Evolutionary conservation across 1,140 invertebrate species (phyloP).

Genomic region (Chelonus insularis): DNA sequence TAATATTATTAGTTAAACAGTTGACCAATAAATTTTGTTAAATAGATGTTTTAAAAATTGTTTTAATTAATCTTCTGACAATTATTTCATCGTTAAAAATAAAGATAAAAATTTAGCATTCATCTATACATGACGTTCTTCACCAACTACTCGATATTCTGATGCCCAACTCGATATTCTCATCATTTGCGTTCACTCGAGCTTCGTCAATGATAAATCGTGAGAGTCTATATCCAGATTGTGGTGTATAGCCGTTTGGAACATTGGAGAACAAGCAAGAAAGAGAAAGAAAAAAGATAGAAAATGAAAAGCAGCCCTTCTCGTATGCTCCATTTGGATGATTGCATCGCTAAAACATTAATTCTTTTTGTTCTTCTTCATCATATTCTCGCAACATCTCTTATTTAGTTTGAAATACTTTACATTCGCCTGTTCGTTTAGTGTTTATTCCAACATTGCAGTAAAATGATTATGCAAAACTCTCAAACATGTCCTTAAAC

Average conservation of each 20-base stretch:
- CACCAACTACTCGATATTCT: conserved; percentile 25
- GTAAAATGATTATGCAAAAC: not conserved
- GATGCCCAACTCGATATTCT: conserved; percentile 9
- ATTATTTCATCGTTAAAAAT: no score
- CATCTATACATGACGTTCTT: not conserved
- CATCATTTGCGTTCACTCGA: conserved; percentile 21
- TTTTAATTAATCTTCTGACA: no score
- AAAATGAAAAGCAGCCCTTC: conserved; percentile 21
- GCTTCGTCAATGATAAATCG: conserved; percentile 27
- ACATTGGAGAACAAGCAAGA: not conserved
- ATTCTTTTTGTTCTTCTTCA: not conserved
- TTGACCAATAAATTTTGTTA: no score
- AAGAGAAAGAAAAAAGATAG: not conserved
- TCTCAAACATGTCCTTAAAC: no score
- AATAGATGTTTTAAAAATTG: no score
- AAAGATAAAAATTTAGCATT: not conserved
- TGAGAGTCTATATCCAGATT: conserved; percentile 10
- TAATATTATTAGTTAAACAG: no score
- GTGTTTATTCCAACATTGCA: not conserved
- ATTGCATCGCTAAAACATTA: conserved; percentile 38
- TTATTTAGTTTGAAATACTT: not conserved
- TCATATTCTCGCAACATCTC: not conserved
- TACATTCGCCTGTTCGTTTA: no score
- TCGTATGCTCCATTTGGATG: conserved; percentile 40
- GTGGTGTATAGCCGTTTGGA: conserved; percentile 1